Evolutionary conservation across 2,888 invertebrate species (phyloP), one percentile per base, ranked within the genome.

Genomic region (Tipula vernalis): DNA sequence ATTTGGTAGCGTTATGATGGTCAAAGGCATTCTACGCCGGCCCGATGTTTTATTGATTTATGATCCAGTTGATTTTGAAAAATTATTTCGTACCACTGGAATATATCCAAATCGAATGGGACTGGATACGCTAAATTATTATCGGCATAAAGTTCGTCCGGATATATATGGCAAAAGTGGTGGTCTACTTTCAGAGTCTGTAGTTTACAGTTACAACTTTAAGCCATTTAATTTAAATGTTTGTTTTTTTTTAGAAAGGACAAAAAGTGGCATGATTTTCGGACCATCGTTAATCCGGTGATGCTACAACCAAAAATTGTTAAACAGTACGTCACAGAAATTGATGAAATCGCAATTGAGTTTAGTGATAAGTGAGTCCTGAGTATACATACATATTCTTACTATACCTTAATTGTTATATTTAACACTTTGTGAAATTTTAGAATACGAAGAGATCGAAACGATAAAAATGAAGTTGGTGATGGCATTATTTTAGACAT

Each of bases 241-340:
- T 39, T 13, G 15, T 13, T 85, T 15, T 36, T 44, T 47, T 41
- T 88, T 87, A 88, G 88, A 0, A 88, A 89, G 86, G 90, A 88
- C 0, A 94, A 93, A 18, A 91, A 93, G 88, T 95, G 95, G 95
- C 93, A 94, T 36, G 92, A 93, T 84, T 92, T 95, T 87, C 92
- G 95, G n/a, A 93, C 93, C 0, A 94, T 93, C 88, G 94, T 94
- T 0, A 95, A 95, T 89, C 94, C 94, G 87, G 92, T 94, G 41
- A 91, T 95, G 90, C 91, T 95, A 90, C 93, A 94, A 88, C 94
- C 94, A 0, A 93, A 93, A 89, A 89, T 92, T 83, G 91, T 93
- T 0, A 92, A 92, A 89, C 89, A 92, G 0, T 93, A 94, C 87
- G 90, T 91, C 6, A 91, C 92, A 8, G 91, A 90, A 8, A 91